A percentile compares a stretch with the other conserved stretches of the same genome.
These are phyloP conservation scores for Neodiprion lecontei DNA, from an alignment of 1,140 invertebrate genomes.

Conservation along the genomic window DNA sequence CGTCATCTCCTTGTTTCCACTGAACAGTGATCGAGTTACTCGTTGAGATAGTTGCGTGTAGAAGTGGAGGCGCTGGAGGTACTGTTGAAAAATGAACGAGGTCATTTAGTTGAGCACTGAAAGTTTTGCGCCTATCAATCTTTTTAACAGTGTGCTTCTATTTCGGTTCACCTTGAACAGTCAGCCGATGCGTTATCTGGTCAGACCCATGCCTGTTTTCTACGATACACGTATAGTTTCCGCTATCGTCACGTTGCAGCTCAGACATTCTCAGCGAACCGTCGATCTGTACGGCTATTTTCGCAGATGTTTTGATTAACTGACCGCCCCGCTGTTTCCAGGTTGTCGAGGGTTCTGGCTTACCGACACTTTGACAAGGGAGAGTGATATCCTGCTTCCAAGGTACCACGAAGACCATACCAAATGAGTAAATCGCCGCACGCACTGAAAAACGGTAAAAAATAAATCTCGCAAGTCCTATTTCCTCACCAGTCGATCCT, in stretches of 20 bases:
- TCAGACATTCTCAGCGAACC: constrained; percentile 78
- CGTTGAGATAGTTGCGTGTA: constrained; percentile 64
- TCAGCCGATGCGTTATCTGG: constrained; percentile 78
- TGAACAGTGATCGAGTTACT: constrained; percentile 65
- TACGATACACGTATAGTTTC: constrained; percentile 90
- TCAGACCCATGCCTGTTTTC: constrained; percentile 86
- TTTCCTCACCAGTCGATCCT: neutral
- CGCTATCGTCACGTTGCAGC: constrained; percentile 79
- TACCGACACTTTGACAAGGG: constrained; percentile 81
- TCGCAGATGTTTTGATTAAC: constrained; percentile 71
- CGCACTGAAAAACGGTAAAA: constrained; percentile 66
- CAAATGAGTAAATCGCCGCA: constrained; percentile 83
- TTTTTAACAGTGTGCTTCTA: neutral
- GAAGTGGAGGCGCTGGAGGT: constrained; percentile 62
- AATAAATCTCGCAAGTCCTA: neutral
- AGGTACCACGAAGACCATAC: constrained; percentile 76
- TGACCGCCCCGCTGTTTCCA: constrained; percentile 76
- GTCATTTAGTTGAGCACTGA: neutral
- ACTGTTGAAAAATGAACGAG: constrained; percentile 47
- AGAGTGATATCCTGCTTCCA: constrained; percentile 85
- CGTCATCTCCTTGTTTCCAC: constrained; percentile 64
- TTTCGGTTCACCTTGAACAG: constrained; percentile 67
- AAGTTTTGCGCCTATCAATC: neutral
- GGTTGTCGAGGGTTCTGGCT: constrained; percentile 73
- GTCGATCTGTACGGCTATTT: constrained; percentile 70